These are phyloP conservation scores for Cyclophora punctaria DNA, from an alignment of 2,888 invertebrate genomes.

Conservation along the genomic window DNA sequence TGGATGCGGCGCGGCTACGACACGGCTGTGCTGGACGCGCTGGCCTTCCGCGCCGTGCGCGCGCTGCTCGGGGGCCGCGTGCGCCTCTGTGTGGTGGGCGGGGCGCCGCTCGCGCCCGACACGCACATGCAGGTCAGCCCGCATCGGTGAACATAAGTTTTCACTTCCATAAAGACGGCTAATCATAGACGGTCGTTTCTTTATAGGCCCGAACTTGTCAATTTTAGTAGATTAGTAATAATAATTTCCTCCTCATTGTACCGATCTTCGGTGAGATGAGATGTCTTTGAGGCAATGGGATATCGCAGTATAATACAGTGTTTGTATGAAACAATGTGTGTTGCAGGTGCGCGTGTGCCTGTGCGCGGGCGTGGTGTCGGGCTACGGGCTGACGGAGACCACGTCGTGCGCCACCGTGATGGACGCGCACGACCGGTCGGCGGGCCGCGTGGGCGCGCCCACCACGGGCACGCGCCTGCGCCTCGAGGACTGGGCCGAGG, in stretches of 20 bases:
- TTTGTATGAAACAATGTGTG: no score
- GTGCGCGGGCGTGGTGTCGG: slow-evolving; percentile 92
- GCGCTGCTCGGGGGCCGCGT: slow-evolving; percentile 91
- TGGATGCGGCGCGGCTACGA: slow-evolving; percentile 89
- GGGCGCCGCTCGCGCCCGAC: slow-evolving; percentile 96
- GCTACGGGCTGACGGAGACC: slow-evolving; percentile 98
- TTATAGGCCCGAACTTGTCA: no score
- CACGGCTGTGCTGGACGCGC: slow-evolving; percentile 80
- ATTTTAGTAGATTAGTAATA: no score
- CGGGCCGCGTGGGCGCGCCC: slow-evolving; percentile 92
- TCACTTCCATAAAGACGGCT: no score
- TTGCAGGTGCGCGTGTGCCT: slow-evolving; percentile 79
- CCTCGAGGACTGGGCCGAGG: slow-evolving; percentile 87
- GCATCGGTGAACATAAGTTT: no score
- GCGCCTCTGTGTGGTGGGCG: slow-evolving; percentile 92
- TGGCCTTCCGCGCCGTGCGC: slow-evolving; percentile 70
- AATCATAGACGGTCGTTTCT: no score
- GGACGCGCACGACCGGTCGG: slow-evolving; percentile 77
- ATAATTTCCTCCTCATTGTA: no score
- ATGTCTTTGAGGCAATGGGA: no score
- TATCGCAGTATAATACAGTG: no score
- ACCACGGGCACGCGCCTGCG: slow-evolving; percentile 87
- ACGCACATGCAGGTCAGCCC: slow-evolving; percentile 86
- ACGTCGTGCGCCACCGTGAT: slow-evolving; percentile 93
- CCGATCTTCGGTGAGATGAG: no score